Evolutionary conservation across 2,113 vertebrate genomes (phyloP), one percentile per base, ranked within the genome.

Genomic region (Chionodraco myersi): DNA sequence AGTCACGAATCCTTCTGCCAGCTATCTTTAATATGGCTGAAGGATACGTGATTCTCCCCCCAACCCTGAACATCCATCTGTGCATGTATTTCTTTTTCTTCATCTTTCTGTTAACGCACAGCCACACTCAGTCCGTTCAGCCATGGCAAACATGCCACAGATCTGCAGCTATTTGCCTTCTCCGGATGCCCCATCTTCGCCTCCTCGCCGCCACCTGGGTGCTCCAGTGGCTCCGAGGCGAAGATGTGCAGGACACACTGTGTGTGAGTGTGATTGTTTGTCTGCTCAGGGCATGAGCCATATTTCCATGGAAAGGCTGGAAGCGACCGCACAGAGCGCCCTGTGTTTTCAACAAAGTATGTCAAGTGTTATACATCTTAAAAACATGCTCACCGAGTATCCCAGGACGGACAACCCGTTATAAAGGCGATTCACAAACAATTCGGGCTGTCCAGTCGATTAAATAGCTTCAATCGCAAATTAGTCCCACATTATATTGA

Each of bases 141-240:
- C 91, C 93, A 68, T 87, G 86, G 84, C 78, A 88, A 87, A 92
- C 77, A 11, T 8, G 47, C 6, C 75, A 58, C 82, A 89, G 76
- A 91, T 83, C 88, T 77, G 9, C 67, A 26, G 77, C 71, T 61
- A 51, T 69, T 64, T 64, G 47, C 78, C 51, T 68, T 87, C 78
- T 84, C 74, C 76, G 14, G 85, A 89, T 88, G 89, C 88, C 75
- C 30, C 86, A 67, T 69, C 66, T 65, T 81, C 6, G 68, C 83
- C 83, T 85, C 84, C 72, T 81, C 67, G 7, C 6, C 54, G 83
- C 92, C 94, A 95, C 94, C 95, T 95, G 95, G 90, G 92, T 93
- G 86, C 93, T 71, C 71, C 1, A 45, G 79, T 91, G 89, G 94
- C 92, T 92, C 77, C 71, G 54, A 93, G 91, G 90, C 89, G 76